Evolutionary conservation across 92 coral and sea anemone genomes (phyloP).

Genomic region (Actinostola sp.): DNA sequence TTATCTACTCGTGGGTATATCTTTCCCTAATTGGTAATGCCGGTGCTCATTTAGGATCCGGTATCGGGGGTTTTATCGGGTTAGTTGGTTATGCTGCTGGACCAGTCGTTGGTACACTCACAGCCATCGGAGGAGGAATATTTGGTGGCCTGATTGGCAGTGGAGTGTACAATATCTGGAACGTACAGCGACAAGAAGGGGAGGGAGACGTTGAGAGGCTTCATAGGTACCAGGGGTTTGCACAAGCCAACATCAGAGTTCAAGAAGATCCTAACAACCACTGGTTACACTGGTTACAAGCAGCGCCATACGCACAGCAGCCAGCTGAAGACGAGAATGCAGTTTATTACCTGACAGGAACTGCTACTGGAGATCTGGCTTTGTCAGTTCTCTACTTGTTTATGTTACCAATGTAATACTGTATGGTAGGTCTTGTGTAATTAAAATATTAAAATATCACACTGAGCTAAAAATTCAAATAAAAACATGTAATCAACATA

Average conservation of each 20-base stretch:
- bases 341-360: slow-evolving; percentile 15
- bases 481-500: no score
- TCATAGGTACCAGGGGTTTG: slow-evolving; percentile 32
- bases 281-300: neutral
- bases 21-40: slow-evolving; percentile 52
- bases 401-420: no score
- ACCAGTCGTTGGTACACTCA: slow-evolving; percentile 39
- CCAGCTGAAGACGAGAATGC: neutral
- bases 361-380: slow-evolving; percentile 1
- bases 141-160: slow-evolving; percentile 69
- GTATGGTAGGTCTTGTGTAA: no score
- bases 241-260: neutral
- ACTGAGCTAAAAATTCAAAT: no score
- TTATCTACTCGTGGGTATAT: slow-evolving; percentile 72
- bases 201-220: slow-evolving; percentile 18
- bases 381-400: no score
- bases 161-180: slow-evolving; percentile 47
- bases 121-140: slow-evolving; percentile 43
- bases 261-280: slow-evolving; percentile 6
- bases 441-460: no score
- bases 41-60: slow-evolving; percentile 67
- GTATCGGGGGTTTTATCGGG: slow-evolving; percentile 61
- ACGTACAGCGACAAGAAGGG: neutral
- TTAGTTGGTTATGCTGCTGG: slow-evolving; percentile 23
- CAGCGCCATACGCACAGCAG: neutral